These are phyloP conservation scores for Nowickia ferox DNA, from an alignment of 2,888 invertebrate genomes.

Conservation along the genomic window DNA sequence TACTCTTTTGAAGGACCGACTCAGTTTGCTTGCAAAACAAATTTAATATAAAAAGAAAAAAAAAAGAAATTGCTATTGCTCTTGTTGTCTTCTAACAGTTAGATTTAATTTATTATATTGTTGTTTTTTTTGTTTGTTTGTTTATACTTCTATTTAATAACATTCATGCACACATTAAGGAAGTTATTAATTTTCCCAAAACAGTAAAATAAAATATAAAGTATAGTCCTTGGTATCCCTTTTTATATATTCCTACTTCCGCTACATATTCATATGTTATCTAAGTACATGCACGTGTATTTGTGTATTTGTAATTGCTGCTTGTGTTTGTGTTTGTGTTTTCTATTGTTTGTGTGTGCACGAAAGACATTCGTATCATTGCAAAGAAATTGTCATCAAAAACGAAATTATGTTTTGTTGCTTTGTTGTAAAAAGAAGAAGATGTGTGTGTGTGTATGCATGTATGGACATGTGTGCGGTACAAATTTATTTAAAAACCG, in stretches of 20 bases:
- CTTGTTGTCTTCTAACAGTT: neutral
- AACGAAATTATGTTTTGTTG: constrained; percentile 40
- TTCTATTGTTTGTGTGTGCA: neutral
- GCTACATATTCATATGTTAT: neutral
- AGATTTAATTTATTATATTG: constrained; percentile 33
- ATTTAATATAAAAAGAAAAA: neutral
- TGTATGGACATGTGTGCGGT: neutral
- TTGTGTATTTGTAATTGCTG: neutral
- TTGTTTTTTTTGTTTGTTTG: constrained; percentile 15
- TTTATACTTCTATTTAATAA: constrained; percentile 26
- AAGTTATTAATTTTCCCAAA: constrained; percentile 61
- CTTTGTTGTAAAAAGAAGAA: neutral
- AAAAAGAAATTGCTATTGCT: too few relatives aligned
- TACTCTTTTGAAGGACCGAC: too few relatives aligned
- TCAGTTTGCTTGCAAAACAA: neutral
- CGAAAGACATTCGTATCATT: constrained; percentile 48
- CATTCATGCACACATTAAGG: constrained; percentile 52
- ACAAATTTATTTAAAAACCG: neutral
- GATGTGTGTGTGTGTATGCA: neutral
- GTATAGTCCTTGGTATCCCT: constrained; percentile 27
- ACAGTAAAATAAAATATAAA: constrained; percentile 41
- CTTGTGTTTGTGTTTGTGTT: too few relatives aligned
- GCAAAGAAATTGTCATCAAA: constrained; percentile 62
- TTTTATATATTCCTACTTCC: constrained; percentile 15
- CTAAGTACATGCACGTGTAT: constrained; percentile 1